Base-by-base conservation (phyloP, 2,888 invertebrate species). In the Strigamia crassipes region DNA sequence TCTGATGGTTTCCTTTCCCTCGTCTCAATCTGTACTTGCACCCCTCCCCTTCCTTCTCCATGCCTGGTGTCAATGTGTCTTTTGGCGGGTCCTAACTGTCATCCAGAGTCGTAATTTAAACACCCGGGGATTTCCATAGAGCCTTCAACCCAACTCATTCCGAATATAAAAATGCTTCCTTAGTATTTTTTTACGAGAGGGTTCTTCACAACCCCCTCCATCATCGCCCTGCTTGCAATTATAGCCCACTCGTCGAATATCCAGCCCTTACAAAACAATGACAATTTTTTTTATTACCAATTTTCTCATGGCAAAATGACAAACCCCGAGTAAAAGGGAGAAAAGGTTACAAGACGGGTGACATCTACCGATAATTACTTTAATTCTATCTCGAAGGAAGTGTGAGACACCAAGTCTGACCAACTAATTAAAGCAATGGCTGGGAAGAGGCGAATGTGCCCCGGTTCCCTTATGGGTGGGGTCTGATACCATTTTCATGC, bases 301-400 rank as follows among this genome's bases (percentile, higher is more conserved):
- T 38, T 38, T 38, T 38, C 38, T 38, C 38, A 38, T 38, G 38
- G 10, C 38, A 38, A 38, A 51, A 51, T 18, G 51, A 51, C 51
- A 51, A 15, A 38, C 51, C 51, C 51, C 18, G 51, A 18, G 51
- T 6, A 51, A 18, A 51, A 18, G 18, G 15, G 51, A 15, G 0
- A 12, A 51, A 51, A 15, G 51, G 27, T 27, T 12, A 78, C 41
- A 27, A 23, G 27, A 78, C 79, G 15, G n/a, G 78, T 41, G 79
- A 78, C 79, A 78, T 78, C 79, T 78, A 21, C 12, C n/a, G 21
- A 38, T 78, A 78, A 78, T 78, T 78, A 78, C 34, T 78, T 78
- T 41, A 78, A 78, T 78, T 41, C 42, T 18, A 15, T 38, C 41
- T 78, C 15, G 18, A 13, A 6, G 27, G 15, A 73, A 73, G 73